Conservation (phyloP, 1,140 invertebrate species). For the Pachypeltis micranthus region DNA sequence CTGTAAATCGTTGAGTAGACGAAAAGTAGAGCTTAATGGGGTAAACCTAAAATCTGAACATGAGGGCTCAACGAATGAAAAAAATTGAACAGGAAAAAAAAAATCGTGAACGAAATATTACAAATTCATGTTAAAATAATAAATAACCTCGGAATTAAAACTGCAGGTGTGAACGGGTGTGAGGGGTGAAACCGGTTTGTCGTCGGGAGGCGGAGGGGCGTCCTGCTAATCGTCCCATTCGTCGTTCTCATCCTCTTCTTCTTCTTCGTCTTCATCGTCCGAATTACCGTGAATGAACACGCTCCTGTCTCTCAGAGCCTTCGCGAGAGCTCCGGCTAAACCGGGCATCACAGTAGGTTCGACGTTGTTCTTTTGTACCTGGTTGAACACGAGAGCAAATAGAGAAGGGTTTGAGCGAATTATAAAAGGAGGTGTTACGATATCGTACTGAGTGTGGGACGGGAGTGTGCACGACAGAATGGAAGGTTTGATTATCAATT, state of each 20-base stretch:
- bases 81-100: no score
- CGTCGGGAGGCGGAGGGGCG: not conserved
- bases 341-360: constrained; percentile 33
- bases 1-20: no score
- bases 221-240: not conserved
- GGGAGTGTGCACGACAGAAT: not conserved
- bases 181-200: not conserved
- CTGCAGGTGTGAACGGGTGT: not conserved
- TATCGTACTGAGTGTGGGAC: no score
- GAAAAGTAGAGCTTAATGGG: no score
- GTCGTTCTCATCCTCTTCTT: constrained; percentile 50
- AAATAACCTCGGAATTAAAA: not conserved
- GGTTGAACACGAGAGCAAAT: constrained; percentile 5
- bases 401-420: not conserved
- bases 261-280: constrained; percentile 48
- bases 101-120: no score
- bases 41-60: no score
- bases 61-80: no score
- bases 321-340: constrained; percentile 62
- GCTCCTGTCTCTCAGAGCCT: constrained; percentile 59
- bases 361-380: constrained; percentile 22
- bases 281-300: constrained; percentile 49
- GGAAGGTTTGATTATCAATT: not conserved
- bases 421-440: not conserved
- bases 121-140: constrained; percentile 6